phyloP scores from a whole-genome alignment of 2,113 vertebrate genomes.

The Seriola aureovittata region DNA sequence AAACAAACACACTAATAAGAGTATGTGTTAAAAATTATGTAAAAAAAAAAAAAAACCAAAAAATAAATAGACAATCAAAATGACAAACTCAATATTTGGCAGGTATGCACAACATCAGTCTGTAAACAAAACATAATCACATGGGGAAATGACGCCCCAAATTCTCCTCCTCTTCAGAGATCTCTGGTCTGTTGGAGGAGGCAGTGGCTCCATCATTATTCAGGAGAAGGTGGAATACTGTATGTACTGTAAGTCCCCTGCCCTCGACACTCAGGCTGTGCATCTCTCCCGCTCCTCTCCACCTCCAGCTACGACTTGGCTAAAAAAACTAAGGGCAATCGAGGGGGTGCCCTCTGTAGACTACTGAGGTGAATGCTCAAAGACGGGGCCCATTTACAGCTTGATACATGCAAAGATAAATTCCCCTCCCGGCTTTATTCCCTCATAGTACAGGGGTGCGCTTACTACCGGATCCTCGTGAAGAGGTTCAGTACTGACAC shows the following conservation, averaged over 20 bases:
- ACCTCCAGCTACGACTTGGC: conserved; percentile 56
- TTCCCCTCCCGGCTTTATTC: conserved; percentile 26
- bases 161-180: conserved; percentile 28
- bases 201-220: conserved; percentile 41
- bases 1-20: conserved; percentile 54
- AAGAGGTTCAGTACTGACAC: conserved; percentile 96
- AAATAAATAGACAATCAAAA: conserved; percentile 79
- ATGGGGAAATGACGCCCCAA: conserved; percentile 10
- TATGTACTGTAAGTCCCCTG: conserved; percentile 29
- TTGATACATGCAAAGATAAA: conserved; percentile 48
- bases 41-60: conserved; percentile 17
- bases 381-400: conserved; percentile 27
- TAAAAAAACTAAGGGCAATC: conserved; percentile 39
- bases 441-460: conserved; percentile 23
- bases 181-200: conserved; percentile 46
- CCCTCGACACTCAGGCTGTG: conserved; percentile 5
- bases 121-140: conserved; percentile 73
- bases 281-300: conserved; percentile 27
- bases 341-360: conserved; percentile 39
- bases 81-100: conserved; percentile 80
- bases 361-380: conserved; percentile 54
- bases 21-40: conserved; percentile 41
- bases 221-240: conserved; percentile 54
- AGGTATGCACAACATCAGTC: conserved; percentile 74
- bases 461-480: conserved; percentile 92